Evolutionary conservation across 2,113 vertebrate species (phyloP).

Genomic region (Lampris megalopsis): DNA sequence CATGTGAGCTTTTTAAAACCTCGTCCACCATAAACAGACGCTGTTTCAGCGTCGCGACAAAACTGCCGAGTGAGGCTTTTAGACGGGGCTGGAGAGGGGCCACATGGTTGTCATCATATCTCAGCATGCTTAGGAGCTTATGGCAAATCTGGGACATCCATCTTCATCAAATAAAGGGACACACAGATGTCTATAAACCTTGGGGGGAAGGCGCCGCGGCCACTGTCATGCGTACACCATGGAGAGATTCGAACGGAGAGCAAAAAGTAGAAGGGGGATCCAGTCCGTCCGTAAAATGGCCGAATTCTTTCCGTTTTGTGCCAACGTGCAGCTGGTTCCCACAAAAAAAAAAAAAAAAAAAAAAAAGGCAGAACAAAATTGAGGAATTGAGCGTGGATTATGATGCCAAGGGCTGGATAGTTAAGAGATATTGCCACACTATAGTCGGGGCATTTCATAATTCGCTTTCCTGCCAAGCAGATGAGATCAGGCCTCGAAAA

Average conservation of each 20-base stretch:
- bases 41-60: background rate
- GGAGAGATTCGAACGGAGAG: slow-evolving; percentile 24
- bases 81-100: background rate
- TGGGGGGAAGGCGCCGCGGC: slow-evolving; percentile 11
- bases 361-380: slow-evolving; percentile 51
- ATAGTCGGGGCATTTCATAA: slow-evolving; percentile 55
- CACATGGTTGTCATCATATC: slow-evolving; percentile 15
- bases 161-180: slow-evolving; percentile 26
- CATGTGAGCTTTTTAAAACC: background rate
- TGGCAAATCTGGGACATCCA: slow-evolving; percentile 7
- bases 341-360: no score
- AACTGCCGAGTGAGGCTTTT: background rate
- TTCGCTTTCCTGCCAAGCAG: slow-evolving; percentile 51
- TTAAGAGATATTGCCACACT: slow-evolving; percentile 55
- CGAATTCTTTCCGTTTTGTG: slow-evolving; percentile 54
- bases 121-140: slow-evolving; percentile 9
- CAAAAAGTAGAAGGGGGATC: slow-evolving; percentile 39
- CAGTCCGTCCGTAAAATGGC: slow-evolving; percentile 35
- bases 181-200: background rate
- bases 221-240: slow-evolving; percentile 2
- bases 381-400: slow-evolving; percentile 53
- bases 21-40: background rate
- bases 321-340: slow-evolving; percentile 49
- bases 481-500: slow-evolving; percentile 72
- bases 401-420: slow-evolving; percentile 23